phyloP scores from a whole-genome alignment of 2,888 invertebrate genomes.

The Drosophila fulvimacula region DNA sequence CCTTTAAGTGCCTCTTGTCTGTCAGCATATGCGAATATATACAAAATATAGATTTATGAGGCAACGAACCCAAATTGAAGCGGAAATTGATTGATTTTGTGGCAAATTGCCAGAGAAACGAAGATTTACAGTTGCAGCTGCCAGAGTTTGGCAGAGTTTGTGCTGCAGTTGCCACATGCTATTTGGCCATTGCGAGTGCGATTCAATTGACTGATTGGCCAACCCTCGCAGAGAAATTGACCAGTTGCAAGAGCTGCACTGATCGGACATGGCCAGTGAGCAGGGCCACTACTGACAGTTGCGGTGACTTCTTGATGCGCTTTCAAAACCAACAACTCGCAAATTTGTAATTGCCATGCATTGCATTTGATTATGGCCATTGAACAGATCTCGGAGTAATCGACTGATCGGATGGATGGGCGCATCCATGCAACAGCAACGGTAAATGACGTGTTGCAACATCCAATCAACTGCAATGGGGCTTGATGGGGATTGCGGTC shows the following conservation, averaged over 20 bases:
- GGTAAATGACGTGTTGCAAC: conserved; percentile 15
- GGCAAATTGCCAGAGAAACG: conserved; percentile 19
- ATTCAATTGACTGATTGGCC: conserved; percentile 25
- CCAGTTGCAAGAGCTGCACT: conserved; percentile 24
- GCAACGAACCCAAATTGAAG: conserved; percentile 4
- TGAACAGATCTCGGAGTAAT: not conserved
- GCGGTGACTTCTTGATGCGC: conserved; percentile 80
- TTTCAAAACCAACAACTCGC: conserved; percentile 66
- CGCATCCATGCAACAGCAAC: conserved; percentile 6
- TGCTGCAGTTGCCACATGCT: conserved; percentile 8
- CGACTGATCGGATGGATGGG: not conserved
- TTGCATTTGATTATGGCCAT: conserved; percentile 28
- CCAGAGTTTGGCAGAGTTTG: not conserved
- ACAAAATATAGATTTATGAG: conserved; percentile 36
- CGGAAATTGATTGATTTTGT: conserved; percentile 56
- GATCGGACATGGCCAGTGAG: conserved; percentile 37
- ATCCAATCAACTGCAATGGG: conserved; percentile 6
- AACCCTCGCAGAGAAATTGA: conserved; percentile 15
- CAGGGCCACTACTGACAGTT: conserved; percentile 57
- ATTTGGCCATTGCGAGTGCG: conserved; percentile 5
- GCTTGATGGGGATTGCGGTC: conserved; percentile 31
- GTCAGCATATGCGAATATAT: conserved; percentile 30
- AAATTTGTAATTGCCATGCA: conserved; percentile 47
- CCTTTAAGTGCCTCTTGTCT: conserved; percentile 33
- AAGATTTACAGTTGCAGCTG: conserved; percentile 23